A percentile compares a stretch with the other conserved stretches of the same genome.
Evolutionary conservation across 2,888 invertebrate genomes (phyloP).

Genomic region (Ferdinandea cuprea): DNA sequence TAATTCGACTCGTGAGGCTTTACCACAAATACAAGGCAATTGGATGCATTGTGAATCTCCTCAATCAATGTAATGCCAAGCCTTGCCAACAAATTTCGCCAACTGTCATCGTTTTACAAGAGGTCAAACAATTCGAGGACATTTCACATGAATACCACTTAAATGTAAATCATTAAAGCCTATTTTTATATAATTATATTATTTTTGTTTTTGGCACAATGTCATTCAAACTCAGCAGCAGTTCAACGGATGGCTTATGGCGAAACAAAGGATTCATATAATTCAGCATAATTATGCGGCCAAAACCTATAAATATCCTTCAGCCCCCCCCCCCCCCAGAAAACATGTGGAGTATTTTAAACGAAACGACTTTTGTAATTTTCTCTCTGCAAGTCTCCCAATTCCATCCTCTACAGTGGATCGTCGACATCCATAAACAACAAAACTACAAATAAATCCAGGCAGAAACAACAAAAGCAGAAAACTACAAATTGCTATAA

Average conservation of each 20-base stretch:
- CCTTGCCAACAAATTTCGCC: not conserved
- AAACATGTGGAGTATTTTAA: not conserved
- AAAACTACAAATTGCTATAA: slow-evolving; percentile 47
- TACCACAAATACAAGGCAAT: too few relatives aligned
- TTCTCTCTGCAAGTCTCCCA: not conserved
- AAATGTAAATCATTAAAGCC: slow-evolving; percentile 34
- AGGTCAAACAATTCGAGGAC: not conserved
- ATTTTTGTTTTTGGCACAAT: slow-evolving; percentile 5
- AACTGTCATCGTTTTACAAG: slow-evolving; percentile 6
- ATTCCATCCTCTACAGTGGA: not conserved
- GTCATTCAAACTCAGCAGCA: slow-evolving; percentile 5
- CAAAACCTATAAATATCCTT: not conserved
- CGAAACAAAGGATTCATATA: not conserved
- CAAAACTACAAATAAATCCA: slow-evolving; percentile 47
- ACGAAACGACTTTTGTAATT: slow-evolving; percentile 4
- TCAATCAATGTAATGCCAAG: too few relatives aligned
- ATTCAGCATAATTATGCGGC: slow-evolving; percentile 35
- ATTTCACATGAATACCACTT: slow-evolving; percentile 14
- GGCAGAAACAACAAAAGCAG: slow-evolving; percentile 20
- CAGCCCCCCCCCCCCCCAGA: slow-evolving; percentile 18
- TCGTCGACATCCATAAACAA: slow-evolving; percentile 38
- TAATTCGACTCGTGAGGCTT: too few relatives aligned
- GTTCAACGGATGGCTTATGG: slow-evolving; percentile 1
- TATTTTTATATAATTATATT: slow-evolving; percentile 28
- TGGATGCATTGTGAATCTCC: too few relatives aligned